phyloP scores from a whole-genome alignment of 2,888 invertebrate genomes.

The Rhodophaea formosa region DNA sequence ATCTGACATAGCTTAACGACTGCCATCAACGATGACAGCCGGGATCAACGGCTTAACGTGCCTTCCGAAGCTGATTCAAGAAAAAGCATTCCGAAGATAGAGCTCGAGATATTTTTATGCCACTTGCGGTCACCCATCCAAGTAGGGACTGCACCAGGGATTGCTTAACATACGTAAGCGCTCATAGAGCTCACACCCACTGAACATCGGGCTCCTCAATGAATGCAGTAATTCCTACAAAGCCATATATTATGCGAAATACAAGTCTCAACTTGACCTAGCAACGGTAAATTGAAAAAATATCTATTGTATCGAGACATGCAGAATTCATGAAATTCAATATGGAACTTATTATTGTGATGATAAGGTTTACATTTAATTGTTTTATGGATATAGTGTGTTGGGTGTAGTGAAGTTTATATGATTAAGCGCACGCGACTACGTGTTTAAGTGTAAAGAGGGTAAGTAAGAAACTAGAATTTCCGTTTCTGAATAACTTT shows the following conservation, averaged over 20 bases:
- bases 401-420: constrained; percentile 17
- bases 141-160: too few species aligned
- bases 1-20: too few species aligned
- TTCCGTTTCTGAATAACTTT: neutral
- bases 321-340: neutral
- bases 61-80: too few species aligned
- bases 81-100: too few species aligned
- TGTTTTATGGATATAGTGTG: neutral
- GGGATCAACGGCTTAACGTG: too few species aligned
- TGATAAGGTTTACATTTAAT: neutral
- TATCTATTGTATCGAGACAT: constrained; percentile 19
- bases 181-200: too few species aligned
- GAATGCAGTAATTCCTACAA: constrained; percentile 5
- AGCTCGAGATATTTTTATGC: too few species aligned
- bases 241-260: constrained; percentile 5
- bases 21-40: too few species aligned
- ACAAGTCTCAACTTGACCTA: constrained; percentile 31
- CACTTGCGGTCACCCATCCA: too few species aligned
- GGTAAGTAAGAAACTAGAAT: constrained; percentile 32
- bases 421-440: constrained; percentile 50
- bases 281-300: constrained; percentile 24
- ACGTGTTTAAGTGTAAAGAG: constrained; percentile 23
- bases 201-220: too few species aligned
- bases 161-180: too few species aligned
- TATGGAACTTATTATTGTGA: neutral